Base-by-base conservation (phyloP, 2,797 vertebrate genomes). In the Chanos chanos region DNA sequence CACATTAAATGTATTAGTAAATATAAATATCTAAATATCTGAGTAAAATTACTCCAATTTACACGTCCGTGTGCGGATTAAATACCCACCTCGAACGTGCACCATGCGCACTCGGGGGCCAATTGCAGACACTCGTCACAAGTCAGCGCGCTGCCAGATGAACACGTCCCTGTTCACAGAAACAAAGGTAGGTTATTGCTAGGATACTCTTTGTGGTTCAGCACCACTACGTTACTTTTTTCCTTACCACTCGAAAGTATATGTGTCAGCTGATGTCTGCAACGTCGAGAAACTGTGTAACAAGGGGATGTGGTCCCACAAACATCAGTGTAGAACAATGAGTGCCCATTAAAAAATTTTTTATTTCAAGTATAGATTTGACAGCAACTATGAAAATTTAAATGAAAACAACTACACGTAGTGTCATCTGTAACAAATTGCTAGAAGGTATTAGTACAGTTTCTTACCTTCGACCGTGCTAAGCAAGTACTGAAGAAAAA, bases 21-120 rank as follows among this genome's bases (percentile, higher is more conserved):
- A 0, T 16, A 15, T 27, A 36, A 1, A 53, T 9, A 21, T 22
- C 30, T 16, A 39, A 28, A 3, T 7, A 28, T 1, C 5, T n/a
- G n/a, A 4, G 37, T 7, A 41, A n/a, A 34, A 37, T 7, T 4
- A 16, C 16, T 31, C n/a, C 1, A 19, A 24, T n/a, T 21, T 19
- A 30, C 44, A 44, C 24, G 2, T 8, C 16, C n/a, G 13, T 16
- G 9, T 7, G 34, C 47, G 1, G n/a, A 1, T n/a, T 8, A 41
- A 2, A 31, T 9, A 30, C 66, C 77, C 91, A 99, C 97, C 95
- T 98, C 91, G 82, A 94, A 92, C 65, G 88, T 90, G 77, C 97
- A 99, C 97, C 97, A 98, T 74, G 92, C 93, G 9, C 96, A 99
- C 60, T 84, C 83, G 24, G 94, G 91, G 78, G 92, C 92, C 6